Base-by-base conservation (phyloP, 2,888 invertebrate genomes). In the Chrysopilus asiliformis region DNA sequence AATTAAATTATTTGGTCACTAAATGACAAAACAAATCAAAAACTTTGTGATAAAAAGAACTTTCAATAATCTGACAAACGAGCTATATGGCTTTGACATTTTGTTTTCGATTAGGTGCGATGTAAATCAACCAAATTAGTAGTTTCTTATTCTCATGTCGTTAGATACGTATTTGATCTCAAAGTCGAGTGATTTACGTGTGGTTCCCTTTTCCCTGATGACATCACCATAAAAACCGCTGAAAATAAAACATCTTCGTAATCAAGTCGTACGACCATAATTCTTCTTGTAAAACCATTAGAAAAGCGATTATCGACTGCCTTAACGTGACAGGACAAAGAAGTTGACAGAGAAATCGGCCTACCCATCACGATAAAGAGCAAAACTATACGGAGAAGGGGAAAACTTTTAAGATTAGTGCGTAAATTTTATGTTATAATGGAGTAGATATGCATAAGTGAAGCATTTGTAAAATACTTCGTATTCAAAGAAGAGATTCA, bases 221-320 rank as follows among this genome's bases (percentile, higher is more conserved):
- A 10, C 7, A 22, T 22, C 22, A 22, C 22, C 22, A 22, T 22
- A 22, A 22, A 22, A 22, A 7, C 10, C 7, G 7, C 22, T 22
- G 22, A 10, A 22, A 22, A 22, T 22, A 10, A 22, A 22, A 22
- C 22, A 22, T 22, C 10, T 22, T 10, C 7, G 10, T 8, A 22
- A 10, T 22, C 22, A 10, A 22, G 18, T 12, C 12, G n/a, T 3
- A 12, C 37, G 15, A 19, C 37, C 25, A 32, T 37, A 37, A 32
- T 32, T 37, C 37, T 37, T 37, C 26, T 19, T 13, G 4, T 19
- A 14, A n/a, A 25, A 32, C 19, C 31, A 37, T 37, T 37, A 37
- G 31, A 37, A 32, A 10, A 19, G 19, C 32, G 8, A 37, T 37
- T 37, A 37, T 37, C 37, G 37, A 19, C 31, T 31, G 32, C 26